Base-by-base conservation (phyloP, 2,888 invertebrate genomes). In the Digitonthophagus gazella region DNA sequence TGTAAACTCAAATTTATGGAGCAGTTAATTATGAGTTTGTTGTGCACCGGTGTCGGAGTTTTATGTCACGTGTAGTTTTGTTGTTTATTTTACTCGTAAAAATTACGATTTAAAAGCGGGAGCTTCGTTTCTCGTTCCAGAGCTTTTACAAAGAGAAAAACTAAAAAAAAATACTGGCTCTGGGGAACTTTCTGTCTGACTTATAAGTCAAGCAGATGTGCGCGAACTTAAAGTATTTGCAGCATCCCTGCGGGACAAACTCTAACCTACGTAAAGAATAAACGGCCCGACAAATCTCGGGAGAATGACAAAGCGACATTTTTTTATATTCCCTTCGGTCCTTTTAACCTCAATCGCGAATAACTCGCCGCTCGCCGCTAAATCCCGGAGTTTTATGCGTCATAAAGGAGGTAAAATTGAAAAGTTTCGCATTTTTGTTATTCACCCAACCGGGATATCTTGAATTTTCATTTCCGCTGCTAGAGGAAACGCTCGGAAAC, bases 261-360 rank as follows among this genome's bases (percentile, higher is more conserved):
- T 20, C 18, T 19, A 19, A 18, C 19, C 19, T 65, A 69, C 56
- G 61, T 65, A 69, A 69, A 66, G 55, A 20, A 65, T 44, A 15
- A 65, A 55, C 68, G 66, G 55, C 22, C 65, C 22, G 18, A 22
- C 15, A 63, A 69, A 57, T 44, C 66, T 19, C 68, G 15, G 1
- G 65, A 57, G 68, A 58, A 65, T 58, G 18, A 18, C 58, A 63
- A 56, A 61, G 54, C 20, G 18, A 18, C 61, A 15, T 18, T 2
- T 18, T 61, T 61, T 66, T 66, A 18, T n/a, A 67, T 19, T 67
- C 56, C 16, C 22, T 15, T 15, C 16, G 57, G 28, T 56, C 55
- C 18, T 57, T 22, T 28, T 61, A 67, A 64, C 64, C 64, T 64
- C 67, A 61, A 67, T 67, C 56, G n/a, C 56, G 67, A 56, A 57